phyloP scores from a whole-genome alignment of 2,888 invertebrate genomes.

The Gibbula magus region DNA sequence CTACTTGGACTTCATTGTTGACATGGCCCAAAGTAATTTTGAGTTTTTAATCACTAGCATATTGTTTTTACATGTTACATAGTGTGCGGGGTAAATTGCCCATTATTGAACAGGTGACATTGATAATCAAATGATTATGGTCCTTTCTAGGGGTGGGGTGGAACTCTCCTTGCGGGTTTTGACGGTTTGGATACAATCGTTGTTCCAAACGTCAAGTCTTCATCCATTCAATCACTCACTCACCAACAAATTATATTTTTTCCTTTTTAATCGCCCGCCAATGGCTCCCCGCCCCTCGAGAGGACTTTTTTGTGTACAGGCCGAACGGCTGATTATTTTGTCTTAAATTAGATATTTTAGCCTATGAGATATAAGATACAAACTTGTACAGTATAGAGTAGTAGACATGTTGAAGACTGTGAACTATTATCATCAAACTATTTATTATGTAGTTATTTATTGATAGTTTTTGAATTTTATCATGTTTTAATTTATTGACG shows the following conservation, averaged over 20 bases:
- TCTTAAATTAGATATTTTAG: slow-evolving; percentile 24
- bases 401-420: slow-evolving; percentile 1
- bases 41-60: background rate
- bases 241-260: no score
- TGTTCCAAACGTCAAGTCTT: no score
- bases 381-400: slow-evolving; percentile 4
- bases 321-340: slow-evolving; percentile 9
- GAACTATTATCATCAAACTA: slow-evolving; percentile 16
- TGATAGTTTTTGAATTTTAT: slow-evolving; percentile 25
- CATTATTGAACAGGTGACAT: slow-evolving; percentile 1
- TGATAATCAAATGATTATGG: slow-evolving; percentile 19
- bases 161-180: no score
- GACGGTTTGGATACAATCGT: no score
- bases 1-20: background rate
- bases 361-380: slow-evolving; percentile 4
- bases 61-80: slow-evolving; percentile 19
- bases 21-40: background rate
- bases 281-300: no score
- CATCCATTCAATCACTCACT: no score
- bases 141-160: background rate
- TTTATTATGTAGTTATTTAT: slow-evolving; percentile 25
- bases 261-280: no score
- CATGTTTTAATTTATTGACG: slow-evolving; percentile 5
- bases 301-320: slow-evolving; percentile 13
- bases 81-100: background rate